Evolutionary conservation across 2,888 invertebrate genomes (phyloP).

Genomic region (Gari tellinella): DNA sequence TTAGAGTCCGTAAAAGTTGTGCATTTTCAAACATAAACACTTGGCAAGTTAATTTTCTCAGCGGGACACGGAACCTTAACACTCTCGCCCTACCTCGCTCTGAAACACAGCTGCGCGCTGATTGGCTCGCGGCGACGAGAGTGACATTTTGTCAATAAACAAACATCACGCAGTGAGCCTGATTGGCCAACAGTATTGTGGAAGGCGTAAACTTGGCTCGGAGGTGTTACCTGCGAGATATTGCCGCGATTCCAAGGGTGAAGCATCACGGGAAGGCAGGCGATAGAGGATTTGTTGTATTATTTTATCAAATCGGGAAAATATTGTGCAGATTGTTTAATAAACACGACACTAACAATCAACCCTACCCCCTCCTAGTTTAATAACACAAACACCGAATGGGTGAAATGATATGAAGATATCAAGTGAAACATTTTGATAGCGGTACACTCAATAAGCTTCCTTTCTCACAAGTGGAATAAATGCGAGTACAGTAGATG

Average conservation of each 20-base stretch:
- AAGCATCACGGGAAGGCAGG: constrained; percentile 3
- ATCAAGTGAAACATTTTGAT: neutral
- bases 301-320: constrained; percentile 35
- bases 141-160: constrained; percentile 63
- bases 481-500: too few species aligned
- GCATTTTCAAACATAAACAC: constrained; percentile 63
- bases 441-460: constrained; percentile 1
- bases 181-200: constrained; percentile 51
- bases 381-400: constrained; percentile 9
- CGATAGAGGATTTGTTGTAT: constrained; percentile 21
- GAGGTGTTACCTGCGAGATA: constrained; percentile 47
- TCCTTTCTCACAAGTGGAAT: neutral
- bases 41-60: constrained; percentile 62
- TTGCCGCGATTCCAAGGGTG: constrained; percentile 14
- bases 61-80: constrained; percentile 58
- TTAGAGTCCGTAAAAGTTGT: constrained; percentile 57
- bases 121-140: constrained; percentile 61
- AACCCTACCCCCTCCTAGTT: constrained; percentile 4
- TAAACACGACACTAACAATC: constrained; percentile 5
- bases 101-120: constrained; percentile 48
- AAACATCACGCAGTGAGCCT: constrained; percentile 54
- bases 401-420: neutral
- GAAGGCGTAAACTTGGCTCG: constrained; percentile 39
- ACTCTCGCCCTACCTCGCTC: constrained; percentile 48
- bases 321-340: constrained; percentile 20